These are phyloP conservation scores for Halocaridina rubra DNA, from an alignment of 2,888 invertebrate species.

Conservation along the genomic window DNA sequence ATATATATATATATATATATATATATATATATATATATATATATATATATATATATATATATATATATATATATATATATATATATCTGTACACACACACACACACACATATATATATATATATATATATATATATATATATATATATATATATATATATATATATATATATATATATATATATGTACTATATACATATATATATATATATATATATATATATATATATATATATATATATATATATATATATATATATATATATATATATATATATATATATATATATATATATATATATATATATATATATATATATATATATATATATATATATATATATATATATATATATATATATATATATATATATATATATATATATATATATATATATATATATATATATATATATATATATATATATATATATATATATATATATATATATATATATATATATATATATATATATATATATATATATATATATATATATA, in stretches of 20 bases:
- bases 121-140: background rate
- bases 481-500: background rate
- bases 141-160: background rate
- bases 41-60: background rate
- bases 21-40: background rate
- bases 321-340: background rate
- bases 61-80: background rate
- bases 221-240: background rate
- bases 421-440: background rate
- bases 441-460: background rate
- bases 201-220: background rate
- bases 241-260: background rate
- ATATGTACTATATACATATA: background rate
- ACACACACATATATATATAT: background rate
- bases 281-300: background rate
- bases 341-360: background rate
- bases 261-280: background rate
- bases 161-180: background rate
- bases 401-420: background rate
- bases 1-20: background rate
- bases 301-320: background rate
- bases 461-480: background rate
- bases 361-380: background rate
- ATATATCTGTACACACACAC: background rate
- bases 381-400: background rate